Percentiles rank a stretch among this genome's conserved stretches.
These are phyloP conservation scores for Conistra vaccinii DNA, from an alignment of 2,888 invertebrate genomes.

Conservation along the genomic window DNA sequence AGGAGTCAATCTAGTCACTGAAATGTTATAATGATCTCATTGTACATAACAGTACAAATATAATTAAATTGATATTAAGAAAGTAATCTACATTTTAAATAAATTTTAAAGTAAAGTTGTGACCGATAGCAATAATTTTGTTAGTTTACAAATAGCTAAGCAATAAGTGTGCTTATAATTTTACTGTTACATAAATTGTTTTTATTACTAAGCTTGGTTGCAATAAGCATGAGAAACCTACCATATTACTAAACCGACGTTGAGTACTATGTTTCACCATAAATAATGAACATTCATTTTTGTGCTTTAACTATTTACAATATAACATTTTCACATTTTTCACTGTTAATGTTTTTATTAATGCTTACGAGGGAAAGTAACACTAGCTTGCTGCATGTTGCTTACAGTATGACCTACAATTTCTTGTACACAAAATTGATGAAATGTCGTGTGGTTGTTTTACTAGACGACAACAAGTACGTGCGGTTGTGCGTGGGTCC, in stretches of 20 bases:
- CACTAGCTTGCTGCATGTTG: conserved; percentile 61
- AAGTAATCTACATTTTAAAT: conserved; percentile 16
- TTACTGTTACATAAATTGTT: conserved; percentile 16
- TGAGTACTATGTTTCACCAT: conserved; percentile 27
- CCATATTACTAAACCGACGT: conserved; percentile 10
- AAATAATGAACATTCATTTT: conserved; percentile 25
- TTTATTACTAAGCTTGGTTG: conserved; percentile 27
- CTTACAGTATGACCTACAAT: conserved; percentile 17
- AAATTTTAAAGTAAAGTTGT: conserved; percentile 22
- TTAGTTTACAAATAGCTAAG: conserved; percentile 37
- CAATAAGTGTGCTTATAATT: conserved; percentile 34
- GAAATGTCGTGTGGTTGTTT: conserved; percentile 64
- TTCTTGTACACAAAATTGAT: conserved; percentile 41
- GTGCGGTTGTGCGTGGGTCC: conserved; percentile 87
- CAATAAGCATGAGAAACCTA: conserved; percentile 16
- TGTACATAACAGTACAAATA: conserved; percentile 40
- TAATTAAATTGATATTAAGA: conserved; percentile 29
- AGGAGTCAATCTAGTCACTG: conserved; percentile 68
- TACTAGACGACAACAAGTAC: conserved; percentile 79
- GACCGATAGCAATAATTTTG: conserved; percentile 58
- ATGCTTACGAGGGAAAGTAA: conserved; percentile 49
- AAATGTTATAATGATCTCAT: conserved; percentile 62
- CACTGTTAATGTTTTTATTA: conserved; percentile 49
- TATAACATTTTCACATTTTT: conserved; percentile 55
- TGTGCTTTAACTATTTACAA: conserved; percentile 49